Conservation (phyloP, 1,140 invertebrate genomes). For the Centruroides vittatus region DNA sequence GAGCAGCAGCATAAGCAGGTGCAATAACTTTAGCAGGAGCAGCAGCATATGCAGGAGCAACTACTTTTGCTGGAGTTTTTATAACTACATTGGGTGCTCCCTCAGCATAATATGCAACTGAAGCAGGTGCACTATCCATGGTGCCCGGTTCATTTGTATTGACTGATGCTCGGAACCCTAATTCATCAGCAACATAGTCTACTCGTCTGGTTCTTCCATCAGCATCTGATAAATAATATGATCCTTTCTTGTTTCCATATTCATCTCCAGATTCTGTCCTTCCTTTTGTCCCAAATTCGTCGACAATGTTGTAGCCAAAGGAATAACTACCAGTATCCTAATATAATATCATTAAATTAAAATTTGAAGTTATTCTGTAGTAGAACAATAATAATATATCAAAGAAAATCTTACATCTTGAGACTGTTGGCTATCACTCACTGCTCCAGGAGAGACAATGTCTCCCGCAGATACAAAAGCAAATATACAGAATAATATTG, state of each 20-base stretch:
- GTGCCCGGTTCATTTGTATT: neutral
- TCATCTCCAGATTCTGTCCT: slow-evolving; percentile 5
- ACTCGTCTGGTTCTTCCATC: neutral
- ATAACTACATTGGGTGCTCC: too few species aligned
- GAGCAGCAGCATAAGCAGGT: too few species aligned
- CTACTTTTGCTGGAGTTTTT: too few species aligned
- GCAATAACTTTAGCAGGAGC: too few species aligned
- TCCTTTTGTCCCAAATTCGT: slow-evolving; percentile 2
- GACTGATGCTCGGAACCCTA: neutral
- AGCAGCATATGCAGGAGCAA: too few species aligned
- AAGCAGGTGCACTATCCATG: neutral
- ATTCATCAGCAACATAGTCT: neutral
- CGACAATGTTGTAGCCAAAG: slow-evolving; percentile 1
- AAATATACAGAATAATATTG: too few species aligned
- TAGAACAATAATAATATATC: too few species aligned
- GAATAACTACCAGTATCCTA: slow-evolving; percentile 5
- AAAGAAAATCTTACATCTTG: too few species aligned
- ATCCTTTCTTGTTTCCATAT: slow-evolving; percentile 8
- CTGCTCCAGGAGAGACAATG: too few species aligned
- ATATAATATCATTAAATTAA: neutral
- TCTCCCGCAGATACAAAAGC: too few species aligned
- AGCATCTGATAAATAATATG: slow-evolving; percentile 1
- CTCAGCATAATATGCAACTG: neutral
- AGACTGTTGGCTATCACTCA: too few species aligned
- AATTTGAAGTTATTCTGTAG: too few species aligned